Evolutionary conservation across 2,797 vertebrate genomes (phyloP).

Genomic region (Moxostoma hubbsi): DNA sequence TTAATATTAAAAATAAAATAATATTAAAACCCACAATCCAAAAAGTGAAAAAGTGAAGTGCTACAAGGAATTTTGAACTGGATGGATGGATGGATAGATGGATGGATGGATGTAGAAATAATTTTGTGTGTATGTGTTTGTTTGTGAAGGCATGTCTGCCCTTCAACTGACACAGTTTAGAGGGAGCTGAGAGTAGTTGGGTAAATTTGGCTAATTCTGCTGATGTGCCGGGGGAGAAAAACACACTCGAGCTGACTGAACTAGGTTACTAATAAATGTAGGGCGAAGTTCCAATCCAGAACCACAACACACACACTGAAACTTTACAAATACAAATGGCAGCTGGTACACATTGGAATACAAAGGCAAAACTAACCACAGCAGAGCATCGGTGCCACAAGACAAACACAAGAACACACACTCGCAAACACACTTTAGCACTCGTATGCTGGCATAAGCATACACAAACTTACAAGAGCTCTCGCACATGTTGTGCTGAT

Average conservation of each 20-base stretch:
- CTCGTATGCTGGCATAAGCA: conserved; percentile 1
- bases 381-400: conserved; percentile 4
- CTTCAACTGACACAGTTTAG: conserved; percentile 60
- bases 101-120: not conserved
- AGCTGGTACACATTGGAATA: not conserved
- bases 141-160: conserved; percentile 37
- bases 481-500: conserved; percentile 46
- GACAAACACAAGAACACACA: conserved; percentile 26
- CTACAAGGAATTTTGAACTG: not conserved
- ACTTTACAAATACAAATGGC: conserved; percentile 22
- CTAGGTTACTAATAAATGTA: conserved; percentile 62
- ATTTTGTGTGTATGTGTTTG: not conserved
- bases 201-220: conserved; percentile 59
- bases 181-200: conserved; percentile 42
- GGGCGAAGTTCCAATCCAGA: conserved; percentile 58
- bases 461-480: conserved; percentile 22
- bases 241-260: conserved; percentile 62
- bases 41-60: not conserved
- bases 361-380: conserved; percentile 17
- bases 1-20: not conserved
- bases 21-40: not conserved
- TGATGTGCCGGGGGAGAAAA: conserved; percentile 56
- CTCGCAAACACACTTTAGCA: not conserved
- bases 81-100: not conserved
- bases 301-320: conserved; percentile 37